phyloP scores from a whole-genome alignment of 2,113 vertebrate genomes.

The Ptychochromis oligacanthus region DNA sequence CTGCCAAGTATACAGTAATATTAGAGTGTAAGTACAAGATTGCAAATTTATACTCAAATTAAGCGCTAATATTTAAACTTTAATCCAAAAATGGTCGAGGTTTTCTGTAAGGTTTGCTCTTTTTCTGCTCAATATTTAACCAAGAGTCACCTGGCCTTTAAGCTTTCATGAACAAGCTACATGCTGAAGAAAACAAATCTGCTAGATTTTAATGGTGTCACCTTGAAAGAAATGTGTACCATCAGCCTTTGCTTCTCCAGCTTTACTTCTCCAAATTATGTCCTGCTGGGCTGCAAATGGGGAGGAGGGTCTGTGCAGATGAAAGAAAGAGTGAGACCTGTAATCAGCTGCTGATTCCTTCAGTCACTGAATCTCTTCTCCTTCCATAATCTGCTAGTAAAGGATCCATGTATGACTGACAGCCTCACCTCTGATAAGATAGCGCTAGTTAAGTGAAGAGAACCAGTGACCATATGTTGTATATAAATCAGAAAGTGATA shows the following conservation, averaged over 20 bases:
- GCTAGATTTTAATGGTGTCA: background rate
- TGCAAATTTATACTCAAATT: background rate
- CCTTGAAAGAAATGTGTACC: background rate
- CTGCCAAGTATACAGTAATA: accelerated
- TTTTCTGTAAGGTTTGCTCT: background rate
- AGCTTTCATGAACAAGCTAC: background rate
- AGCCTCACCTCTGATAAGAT: slow-evolving; percentile 17
- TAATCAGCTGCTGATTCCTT: slow-evolving; percentile 59
- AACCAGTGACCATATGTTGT: background rate
- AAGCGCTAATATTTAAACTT: too few relatives aligned
- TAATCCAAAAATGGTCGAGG: too few relatives aligned
- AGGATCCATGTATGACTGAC: slow-evolving; percentile 36
- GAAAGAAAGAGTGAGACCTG: slow-evolving; percentile 29
- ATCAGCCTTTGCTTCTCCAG: slow-evolving; percentile 11
- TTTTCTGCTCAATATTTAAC: background rate
- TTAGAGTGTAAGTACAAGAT: background rate
- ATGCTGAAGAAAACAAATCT: background rate
- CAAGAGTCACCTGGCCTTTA: background rate
- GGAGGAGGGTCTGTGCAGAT: slow-evolving; percentile 47
- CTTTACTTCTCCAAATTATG: background rate
- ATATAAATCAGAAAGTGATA: background rate
- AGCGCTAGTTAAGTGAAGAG: background rate
- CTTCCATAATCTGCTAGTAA: slow-evolving; percentile 56
- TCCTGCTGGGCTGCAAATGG: slow-evolving; percentile 67
- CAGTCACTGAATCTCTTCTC: slow-evolving; percentile 13